Evolutionary conservation across 1,140 invertebrate genomes (phyloP).

Genomic region (Plodia interpunctella): DNA sequence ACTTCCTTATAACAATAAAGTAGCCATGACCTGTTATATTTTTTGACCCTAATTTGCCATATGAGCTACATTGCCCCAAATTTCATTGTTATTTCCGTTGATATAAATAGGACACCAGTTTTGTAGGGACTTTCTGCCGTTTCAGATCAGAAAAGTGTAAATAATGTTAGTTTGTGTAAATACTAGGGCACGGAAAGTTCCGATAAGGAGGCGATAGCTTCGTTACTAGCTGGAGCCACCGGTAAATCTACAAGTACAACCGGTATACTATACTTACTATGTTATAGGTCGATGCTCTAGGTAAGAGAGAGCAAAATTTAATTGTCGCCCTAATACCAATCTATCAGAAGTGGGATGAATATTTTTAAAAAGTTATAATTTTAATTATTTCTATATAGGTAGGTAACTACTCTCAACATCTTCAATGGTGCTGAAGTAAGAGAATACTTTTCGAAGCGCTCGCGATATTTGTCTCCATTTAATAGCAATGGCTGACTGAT

Average conservation of each 20-base stretch:
- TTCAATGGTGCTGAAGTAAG: too few relatives aligned
- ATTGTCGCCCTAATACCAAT: background rate
- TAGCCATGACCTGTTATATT: background rate
- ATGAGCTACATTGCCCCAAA: background rate
- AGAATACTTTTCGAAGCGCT: too few relatives aligned
- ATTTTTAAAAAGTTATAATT: too few relatives aligned
- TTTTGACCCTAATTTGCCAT: constrained; percentile 1
- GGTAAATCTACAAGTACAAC: constrained; percentile 3
- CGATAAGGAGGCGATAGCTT: constrained; percentile 5
- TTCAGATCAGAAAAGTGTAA: background rate
- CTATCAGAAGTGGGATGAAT: too few relatives aligned
- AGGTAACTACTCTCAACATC: too few relatives aligned
- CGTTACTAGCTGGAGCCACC: background rate
- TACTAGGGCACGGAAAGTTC: constrained; percentile 5
- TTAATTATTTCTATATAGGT: too few relatives aligned
- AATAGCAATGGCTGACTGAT: too few relatives aligned
- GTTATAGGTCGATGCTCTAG: background rate
- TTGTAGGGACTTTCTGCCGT: background rate
- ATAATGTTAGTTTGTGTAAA: constrained; percentile 5
- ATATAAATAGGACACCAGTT: background rate
- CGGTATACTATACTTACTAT: background rate
- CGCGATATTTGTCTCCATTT: too few relatives aligned
- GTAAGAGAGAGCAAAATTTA: constrained; percentile 4
- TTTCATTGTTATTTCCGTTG: background rate
- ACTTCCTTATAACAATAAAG: background rate